Conservation (phyloP, 2,797 vertebrate species). For the Sebastiscus albofasciatus region DNA sequence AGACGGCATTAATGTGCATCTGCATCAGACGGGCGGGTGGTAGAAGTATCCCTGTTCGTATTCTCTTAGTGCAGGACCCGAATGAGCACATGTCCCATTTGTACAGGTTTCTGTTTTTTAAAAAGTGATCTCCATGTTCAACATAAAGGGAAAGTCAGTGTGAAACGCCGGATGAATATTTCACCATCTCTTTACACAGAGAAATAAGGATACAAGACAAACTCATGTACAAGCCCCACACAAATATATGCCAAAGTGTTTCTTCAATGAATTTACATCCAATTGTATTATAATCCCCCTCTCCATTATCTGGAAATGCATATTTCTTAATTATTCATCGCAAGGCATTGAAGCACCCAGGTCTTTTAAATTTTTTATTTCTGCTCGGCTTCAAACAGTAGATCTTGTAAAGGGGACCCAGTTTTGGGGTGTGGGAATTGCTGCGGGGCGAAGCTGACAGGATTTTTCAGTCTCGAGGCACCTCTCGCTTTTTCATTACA, state of each 20-base stretch:
- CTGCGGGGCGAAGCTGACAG: constrained; percentile 81
- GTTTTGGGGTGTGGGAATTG: constrained; percentile 82
- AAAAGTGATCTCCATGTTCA: constrained; percentile 58
- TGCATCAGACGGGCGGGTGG: constrained; percentile 14
- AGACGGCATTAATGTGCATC: constrained; percentile 56
- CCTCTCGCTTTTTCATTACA: constrained; percentile 77
- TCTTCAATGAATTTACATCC: constrained; percentile 74
- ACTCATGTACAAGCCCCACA: constrained; percentile 56
- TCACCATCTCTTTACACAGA: constrained; percentile 68
- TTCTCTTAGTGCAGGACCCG: constrained; percentile 35
- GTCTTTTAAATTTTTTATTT: constrained; percentile 85
- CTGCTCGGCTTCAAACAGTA: constrained; percentile 82
- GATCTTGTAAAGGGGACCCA: constrained; percentile 80
- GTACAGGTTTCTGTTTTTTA: constrained; percentile 52
- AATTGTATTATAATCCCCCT: constrained; percentile 67
- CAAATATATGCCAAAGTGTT: constrained; percentile 74
- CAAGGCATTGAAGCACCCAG: constrained; percentile 80
- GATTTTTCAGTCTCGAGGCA: constrained; percentile 78
- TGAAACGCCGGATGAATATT: constrained; percentile 70
- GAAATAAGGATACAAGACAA: constrained; percentile 70
- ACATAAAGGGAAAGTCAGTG: constrained; percentile 47
- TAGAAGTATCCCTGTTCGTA: constrained; percentile 2
- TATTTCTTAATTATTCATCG: constrained; percentile 84
- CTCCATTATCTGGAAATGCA: constrained; percentile 81
- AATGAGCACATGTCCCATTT: constrained; percentile 67